These are phyloP conservation scores for Megamerina dolium DNA, from an alignment of 2,888 invertebrate genomes.

Conservation along the genomic window DNA sequence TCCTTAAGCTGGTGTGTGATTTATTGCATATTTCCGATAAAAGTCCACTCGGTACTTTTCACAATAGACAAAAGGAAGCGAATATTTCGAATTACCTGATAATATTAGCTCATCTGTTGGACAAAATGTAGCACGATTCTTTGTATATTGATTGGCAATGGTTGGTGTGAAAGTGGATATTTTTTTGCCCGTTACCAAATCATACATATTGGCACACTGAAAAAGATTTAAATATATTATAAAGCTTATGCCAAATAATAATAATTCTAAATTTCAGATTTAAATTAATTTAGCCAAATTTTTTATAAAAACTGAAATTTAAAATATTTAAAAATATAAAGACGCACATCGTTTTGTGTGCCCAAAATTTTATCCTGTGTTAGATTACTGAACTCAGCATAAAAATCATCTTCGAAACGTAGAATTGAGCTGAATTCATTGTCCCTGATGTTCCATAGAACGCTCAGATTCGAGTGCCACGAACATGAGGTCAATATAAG, in stretches of 20 bases:
- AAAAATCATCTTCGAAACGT: slow-evolving; percentile 75
- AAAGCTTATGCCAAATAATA: too few relatives aligned
- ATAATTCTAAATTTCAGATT: too few relatives aligned
- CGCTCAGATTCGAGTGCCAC: slow-evolving; percentile 72
- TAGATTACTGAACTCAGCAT: slow-evolving; percentile 86
- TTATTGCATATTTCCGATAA: too few relatives aligned
- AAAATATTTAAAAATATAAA: neutral
- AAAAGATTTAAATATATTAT: slow-evolving; percentile 9
- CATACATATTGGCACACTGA: slow-evolving; percentile 63
- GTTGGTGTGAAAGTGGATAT: slow-evolving; percentile 70
- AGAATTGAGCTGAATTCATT: slow-evolving; percentile 53
- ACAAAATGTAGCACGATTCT: slow-evolving; percentile 91
- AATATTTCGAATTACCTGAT: slow-evolving; percentile 55
- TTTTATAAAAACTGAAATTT: too few relatives aligned
- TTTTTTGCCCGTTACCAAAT: slow-evolving; percentile 72
- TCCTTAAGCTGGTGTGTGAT: too few relatives aligned
- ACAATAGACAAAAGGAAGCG: too few relatives aligned
- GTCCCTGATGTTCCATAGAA: slow-evolving; percentile 45
- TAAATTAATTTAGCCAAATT: too few relatives aligned
- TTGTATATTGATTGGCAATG: slow-evolving; percentile 86
- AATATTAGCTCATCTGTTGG: slow-evolving; percentile 91
- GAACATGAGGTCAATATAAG: slow-evolving; percentile 78
- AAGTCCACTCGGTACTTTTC: too few relatives aligned
- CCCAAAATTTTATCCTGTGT: slow-evolving; percentile 82
- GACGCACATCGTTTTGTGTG: slow-evolving; percentile 65